Evolutionary conservation across 2,888 invertebrate species (phyloP).

Genomic region (Ophion obscuratus): DNA sequence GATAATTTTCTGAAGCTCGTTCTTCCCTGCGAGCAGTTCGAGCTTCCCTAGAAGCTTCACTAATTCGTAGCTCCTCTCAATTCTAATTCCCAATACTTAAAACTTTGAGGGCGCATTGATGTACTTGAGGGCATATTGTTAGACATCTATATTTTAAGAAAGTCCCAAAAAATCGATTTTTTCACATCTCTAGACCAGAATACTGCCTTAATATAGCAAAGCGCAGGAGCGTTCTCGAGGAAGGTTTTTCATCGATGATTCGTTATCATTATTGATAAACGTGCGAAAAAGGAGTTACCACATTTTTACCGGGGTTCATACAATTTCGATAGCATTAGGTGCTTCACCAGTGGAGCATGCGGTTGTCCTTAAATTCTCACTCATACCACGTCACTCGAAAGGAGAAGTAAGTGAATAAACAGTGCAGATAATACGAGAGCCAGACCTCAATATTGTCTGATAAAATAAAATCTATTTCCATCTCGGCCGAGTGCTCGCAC

Average conservation of each 20-base stretch:
- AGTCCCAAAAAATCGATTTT: too few relatives aligned
- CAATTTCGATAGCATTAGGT: not conserved
- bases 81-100: too few relatives aligned
- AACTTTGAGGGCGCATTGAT: too few relatives aligned
- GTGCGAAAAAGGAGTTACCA: too few relatives aligned
- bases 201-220: not conserved
- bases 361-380: not conserved
- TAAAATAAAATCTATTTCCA: conserved; percentile 32
- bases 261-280: not conserved
- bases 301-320: too few relatives aligned
- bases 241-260: not conserved
- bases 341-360: not conserved
- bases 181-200: not conserved
- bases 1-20: too few relatives aligned
- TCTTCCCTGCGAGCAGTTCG: too few relatives aligned
- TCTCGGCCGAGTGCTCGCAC: not conserved
- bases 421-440: not conserved
- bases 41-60: too few relatives aligned
- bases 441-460: conserved; percentile 15
- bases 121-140: too few relatives aligned
- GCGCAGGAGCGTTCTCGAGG: not conserved
- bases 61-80: too few relatives aligned
- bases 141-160: too few relatives aligned
- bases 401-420: conserved; percentile 15
- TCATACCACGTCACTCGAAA: not conserved